Base-by-base conservation (phyloP, 1,140 invertebrate species). In the Ips nitidus region DNA sequence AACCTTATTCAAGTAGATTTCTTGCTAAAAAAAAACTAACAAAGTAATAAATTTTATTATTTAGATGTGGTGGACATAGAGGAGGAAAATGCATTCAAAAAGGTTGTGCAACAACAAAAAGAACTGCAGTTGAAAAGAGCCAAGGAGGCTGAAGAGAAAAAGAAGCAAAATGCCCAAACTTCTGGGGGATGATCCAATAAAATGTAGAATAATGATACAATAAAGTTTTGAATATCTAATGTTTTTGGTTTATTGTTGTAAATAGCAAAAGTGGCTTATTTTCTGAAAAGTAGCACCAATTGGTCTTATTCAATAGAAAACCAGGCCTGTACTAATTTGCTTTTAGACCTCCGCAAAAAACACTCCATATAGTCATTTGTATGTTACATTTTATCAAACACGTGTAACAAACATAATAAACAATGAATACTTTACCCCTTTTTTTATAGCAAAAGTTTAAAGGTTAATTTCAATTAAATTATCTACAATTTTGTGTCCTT, bases 41-140 rank as follows among this genome's bases (percentile, higher is more conserved):
- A 22, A 22, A 22, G 47, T 22, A 50, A 50, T 50, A 50, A 59
- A 41, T 22, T 22, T 38, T 39, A 38, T 43, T 62, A 71, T 69
- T 55, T 68, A 70, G 67, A 50, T 71, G 61, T 58, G 50, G 55
- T 73, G 64, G 63, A 70, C 63, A 69, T 73, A 50, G 73, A 75
- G 38, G 78, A 78, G 41, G 77, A 61, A 5, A 73, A 77, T 65
- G 73, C 67, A 6, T 80, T 80, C 59, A 73, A 71, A 42, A 77
- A 75, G 69, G 76, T 77, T 3, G 22, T 80, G 5, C 56, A 78
- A 59, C 73, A 77, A 58, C 79, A 80, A 66, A 73, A 69, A 56
- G 75, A 79, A 58, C 76, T 80, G 77, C 79, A 80, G 62, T 66
- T 80, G 4, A 79, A 77, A 62, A 73, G 78, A 60, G 77, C 77